Conservation (phyloP, 2,113 vertebrate genomes). For the Lates calcarifer region DNA sequence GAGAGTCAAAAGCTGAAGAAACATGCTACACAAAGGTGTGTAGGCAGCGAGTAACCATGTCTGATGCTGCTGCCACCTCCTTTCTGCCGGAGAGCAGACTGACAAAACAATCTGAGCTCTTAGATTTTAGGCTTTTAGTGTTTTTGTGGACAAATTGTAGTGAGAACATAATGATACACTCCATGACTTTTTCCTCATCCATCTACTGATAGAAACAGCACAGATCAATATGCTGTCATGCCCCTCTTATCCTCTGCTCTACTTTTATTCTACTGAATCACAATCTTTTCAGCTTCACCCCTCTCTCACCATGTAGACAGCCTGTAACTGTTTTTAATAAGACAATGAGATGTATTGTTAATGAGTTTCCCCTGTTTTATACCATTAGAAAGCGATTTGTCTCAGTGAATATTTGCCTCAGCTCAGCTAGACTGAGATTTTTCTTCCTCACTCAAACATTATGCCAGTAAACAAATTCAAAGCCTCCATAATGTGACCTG, state of each 20-base stretch:
- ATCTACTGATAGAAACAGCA: slow-evolving; percentile 57
- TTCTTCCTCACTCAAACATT: slow-evolving; percentile 2
- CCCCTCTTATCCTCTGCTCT: slow-evolving; percentile 40
- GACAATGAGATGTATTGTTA: slow-evolving; percentile 40
- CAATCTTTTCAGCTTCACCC: slow-evolving; percentile 20
- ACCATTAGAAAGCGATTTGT: slow-evolving; percentile 19
- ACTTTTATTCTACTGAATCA: slow-evolving; percentile 42
- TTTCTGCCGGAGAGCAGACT: slow-evolving; percentile 41
- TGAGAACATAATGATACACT: slow-evolving; percentile 65
- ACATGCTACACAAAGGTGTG: neutral
- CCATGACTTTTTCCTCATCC: slow-evolving; percentile 49
- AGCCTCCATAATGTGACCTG: slow-evolving; percentile 23
- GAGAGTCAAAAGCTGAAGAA: neutral
- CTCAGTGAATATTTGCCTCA: slow-evolving; percentile 26
- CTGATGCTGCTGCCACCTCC: slow-evolving; percentile 27
- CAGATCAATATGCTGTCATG: slow-evolving; percentile 69
- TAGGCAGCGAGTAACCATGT: slow-evolving; percentile 1
- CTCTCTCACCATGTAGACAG: slow-evolving; percentile 7
- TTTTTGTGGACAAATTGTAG: slow-evolving; percentile 51
- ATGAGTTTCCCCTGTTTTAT: slow-evolving; percentile 32
- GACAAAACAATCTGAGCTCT: slow-evolving; percentile 50
- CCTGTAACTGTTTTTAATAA: slow-evolving; percentile 26
- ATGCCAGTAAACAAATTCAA: slow-evolving; percentile 21
- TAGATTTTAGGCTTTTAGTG: slow-evolving; percentile 60
- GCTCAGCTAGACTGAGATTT: slow-evolving; percentile 9